Base-by-base conservation (phyloP, 2,888 invertebrate species). In the Sesamia inferens region DNA sequence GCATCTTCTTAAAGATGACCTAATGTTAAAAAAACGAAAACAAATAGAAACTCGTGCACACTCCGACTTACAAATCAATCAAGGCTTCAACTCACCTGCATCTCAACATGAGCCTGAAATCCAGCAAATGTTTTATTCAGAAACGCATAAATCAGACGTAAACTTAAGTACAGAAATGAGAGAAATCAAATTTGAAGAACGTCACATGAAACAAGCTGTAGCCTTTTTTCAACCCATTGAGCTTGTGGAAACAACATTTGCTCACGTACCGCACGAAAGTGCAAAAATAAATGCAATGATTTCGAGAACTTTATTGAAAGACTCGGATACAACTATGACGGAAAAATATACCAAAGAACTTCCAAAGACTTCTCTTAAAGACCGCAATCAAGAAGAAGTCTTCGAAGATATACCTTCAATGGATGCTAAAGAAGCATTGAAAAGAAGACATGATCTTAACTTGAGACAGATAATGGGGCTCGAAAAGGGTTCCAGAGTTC, bases 1-100 rank as follows among this genome's bases (percentile, higher is more conserved):
- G 73, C 39, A 79, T 16, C 63, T 88, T 59, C 67, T 90, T 5
- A 87, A 82, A 76, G 79, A 84, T 71, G 69, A 74, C 42, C 19
- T 74, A 13, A 48, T 16, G 48, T 55, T 74, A 48, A 74, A 83
- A 54, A 79, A 68, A 73, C 24, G 22, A n/a, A 73, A 63, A 77
- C 71, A 71, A 74, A 57, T 14, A 44, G 75, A 51, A 66, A 31
- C 19, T 54, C 65, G 68, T 22, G 47, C 77, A 10, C 69, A 65
- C 71, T 86, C 88, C 19, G 84, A 86, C 11, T 61, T 77, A 66
- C 70, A 83, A n/a, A 61, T 79, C 8, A 61, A 68, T 55, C 44
- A 10, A 44, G 24, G 58, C 71, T 31, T 77, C 68, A 69, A 59
- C 24, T 59, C 70, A n/a, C 51, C 44, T 22, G 61, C 13, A 59